Base-by-base conservation (phyloP, 2,113 vertebrate genomes). In the Calidris pugnax region DNA sequence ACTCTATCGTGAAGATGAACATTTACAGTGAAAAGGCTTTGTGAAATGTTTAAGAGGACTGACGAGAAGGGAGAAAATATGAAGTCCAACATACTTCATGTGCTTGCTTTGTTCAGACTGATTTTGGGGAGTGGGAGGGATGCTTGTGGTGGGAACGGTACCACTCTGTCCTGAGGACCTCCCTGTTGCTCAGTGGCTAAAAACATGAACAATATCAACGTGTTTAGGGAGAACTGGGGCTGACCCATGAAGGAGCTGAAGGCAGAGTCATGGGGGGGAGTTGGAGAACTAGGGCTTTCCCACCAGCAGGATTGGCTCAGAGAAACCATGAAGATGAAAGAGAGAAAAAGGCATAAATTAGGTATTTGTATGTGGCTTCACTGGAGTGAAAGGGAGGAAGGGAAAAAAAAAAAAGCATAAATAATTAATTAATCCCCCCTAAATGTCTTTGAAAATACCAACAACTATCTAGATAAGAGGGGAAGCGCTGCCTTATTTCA, bases 371-470 rank as follows among this genome's bases (percentile, higher is more conserved):
- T 23, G 22, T 16, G 55, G 17, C 59, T 93, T 88, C 37, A 37
- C 45, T 67, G 43, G 35, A 76, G 43, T 17, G 27, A 73, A 67
- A 66, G 14, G 39, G 28, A 81, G 7, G 56, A 37, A 76, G 32
- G 5, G 50, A 64, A 37, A 30, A 74, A 55, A 87, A 86, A 87
- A 75, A 22, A 2, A 20, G 6, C 51, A 67, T 96, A 94, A 94
- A 87, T 85, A 89, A 93, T 94, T 69, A 94, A 77, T 63, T 16
- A 77, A 51, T 17, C 2, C 3, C 39, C 33, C 11, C 48, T 4
- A 7, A 48, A 72, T 30, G 5, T 92, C 93, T 97, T 91, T 85
- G 93, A 94, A 96, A 82, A 93, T 67, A 43, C 71, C 87, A 80
- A 53, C 78, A 91, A 82, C 95, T 96, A 90, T 80, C 51, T 74